Conservation (phyloP, 2,888 invertebrate species). For the Buathra laborator region DNA sequence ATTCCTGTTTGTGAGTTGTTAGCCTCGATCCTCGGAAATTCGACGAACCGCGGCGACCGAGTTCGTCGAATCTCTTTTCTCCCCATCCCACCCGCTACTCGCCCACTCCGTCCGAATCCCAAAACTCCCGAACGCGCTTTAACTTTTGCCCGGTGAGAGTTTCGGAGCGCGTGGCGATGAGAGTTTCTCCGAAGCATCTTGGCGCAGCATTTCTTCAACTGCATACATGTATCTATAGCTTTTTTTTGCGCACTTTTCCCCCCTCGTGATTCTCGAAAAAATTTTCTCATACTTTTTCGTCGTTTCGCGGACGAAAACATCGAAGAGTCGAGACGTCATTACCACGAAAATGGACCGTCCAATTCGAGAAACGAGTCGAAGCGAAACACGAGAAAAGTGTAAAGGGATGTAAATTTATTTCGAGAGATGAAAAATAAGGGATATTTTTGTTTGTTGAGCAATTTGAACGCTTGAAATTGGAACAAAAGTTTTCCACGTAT, state of each 20-base stretch:
- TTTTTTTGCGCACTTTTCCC: constrained; percentile 11
- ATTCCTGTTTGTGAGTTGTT: constrained; percentile 12
- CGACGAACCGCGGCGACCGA: constrained; percentile 37
- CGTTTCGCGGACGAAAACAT: not conserved
- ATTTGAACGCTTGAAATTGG: too few species aligned
- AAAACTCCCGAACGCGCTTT: constrained; percentile 35
- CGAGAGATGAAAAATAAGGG: not conserved
- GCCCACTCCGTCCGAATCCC: constrained; percentile 41
- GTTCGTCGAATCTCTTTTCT: constrained; percentile 33
- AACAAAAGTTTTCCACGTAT: too few species aligned
- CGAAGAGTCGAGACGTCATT: not conserved
- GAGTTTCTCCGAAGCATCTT: constrained; percentile 55
- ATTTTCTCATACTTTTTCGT: constrained; percentile 27
- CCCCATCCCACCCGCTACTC: not conserved
- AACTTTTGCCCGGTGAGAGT: constrained; percentile 45
- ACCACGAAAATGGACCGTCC: not conserved
- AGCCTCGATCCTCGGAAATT: constrained; percentile 27
- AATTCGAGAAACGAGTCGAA: too few species aligned
- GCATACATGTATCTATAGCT: constrained; percentile 8
- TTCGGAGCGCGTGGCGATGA: constrained; percentile 26
- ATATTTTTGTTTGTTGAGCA: not conserved
- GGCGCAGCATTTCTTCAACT: constrained; percentile 53
- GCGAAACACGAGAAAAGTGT: not conserved
- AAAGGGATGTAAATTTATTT: not conserved
- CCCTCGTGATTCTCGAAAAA: not conserved